These are phyloP conservation scores for Saxidomus purpurata DNA, from an alignment of 1,140 invertebrate species.

Conservation along the genomic window DNA sequence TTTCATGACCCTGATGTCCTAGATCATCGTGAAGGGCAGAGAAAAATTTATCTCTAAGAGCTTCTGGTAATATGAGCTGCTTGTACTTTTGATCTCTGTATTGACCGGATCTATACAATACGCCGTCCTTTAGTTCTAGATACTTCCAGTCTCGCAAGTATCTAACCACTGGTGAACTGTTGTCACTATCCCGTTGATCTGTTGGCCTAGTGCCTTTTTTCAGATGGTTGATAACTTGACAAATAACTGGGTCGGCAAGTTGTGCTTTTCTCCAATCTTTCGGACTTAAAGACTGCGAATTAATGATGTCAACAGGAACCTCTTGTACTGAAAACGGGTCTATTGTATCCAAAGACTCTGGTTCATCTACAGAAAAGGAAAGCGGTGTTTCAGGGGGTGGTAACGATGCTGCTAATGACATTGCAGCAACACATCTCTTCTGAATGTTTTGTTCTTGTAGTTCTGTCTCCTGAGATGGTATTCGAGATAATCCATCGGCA, in stretches of 20 bases:
- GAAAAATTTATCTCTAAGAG: background rate
- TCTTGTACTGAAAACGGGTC: background rate
- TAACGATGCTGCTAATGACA: too few relatives aligned
- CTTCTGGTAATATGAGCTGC: background rate
- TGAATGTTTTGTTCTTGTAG: too few relatives aligned
- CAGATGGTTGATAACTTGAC: background rate
- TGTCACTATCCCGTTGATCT: background rate
- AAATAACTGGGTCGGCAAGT: background rate
- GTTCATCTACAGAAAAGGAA: background rate
- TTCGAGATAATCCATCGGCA: too few relatives aligned
- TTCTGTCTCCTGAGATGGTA: too few relatives aligned
- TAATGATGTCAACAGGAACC: background rate
- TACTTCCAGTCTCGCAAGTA: background rate
- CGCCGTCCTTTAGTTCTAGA: too few relatives aligned
- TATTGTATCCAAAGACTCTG: background rate
- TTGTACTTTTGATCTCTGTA: background rate
- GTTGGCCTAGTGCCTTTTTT: background rate
- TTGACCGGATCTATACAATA: background rate
- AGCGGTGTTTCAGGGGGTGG: background rate
- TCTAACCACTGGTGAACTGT: background rate
- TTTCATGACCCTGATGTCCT: slow-evolving; percentile 31
- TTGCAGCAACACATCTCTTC: background rate
- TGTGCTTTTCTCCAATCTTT: slow-evolving; percentile 55
- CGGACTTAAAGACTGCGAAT: background rate
- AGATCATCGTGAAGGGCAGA: too few relatives aligned